Base-by-base conservation (phyloP, 2,888 invertebrate species). In the Orthosia incerta region DNA sequence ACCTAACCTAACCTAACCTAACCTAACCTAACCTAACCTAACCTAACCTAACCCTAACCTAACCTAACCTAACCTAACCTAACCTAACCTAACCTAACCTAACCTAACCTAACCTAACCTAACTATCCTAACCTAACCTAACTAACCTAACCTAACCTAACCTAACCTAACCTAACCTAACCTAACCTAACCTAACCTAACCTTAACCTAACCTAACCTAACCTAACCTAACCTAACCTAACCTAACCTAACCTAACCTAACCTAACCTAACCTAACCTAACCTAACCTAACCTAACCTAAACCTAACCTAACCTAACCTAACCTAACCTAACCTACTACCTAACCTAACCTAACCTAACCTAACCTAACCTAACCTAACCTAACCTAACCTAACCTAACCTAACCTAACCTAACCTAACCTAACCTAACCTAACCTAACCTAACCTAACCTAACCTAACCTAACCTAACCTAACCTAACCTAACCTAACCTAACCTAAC, bases 101-200 rank as follows among this genome's bases (percentile, higher is more conserved):
- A 69, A 61, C 69, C 61, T 61, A 72, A 55, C 64, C 71, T 67
- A 71, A 67, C 75, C 31, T 31, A 31, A 31, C 31, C 31, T 31
- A 31, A 50, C 50, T 71, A 75, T 71, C 75, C 75, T 76, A 76
- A 76, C 76, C 76, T 76, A 76, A 76, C 76, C 76, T 71, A 71
- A 69, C 76, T 76, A 76, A 76, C 76, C 76, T 76, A 72, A 76
- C 72, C 76, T 72, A 76, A 72, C 76, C 76, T 75, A 75, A 75
- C 75, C 75, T 75, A 71, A 75, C 71, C 75, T 72, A 73, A 71
- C 76, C 72, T 70, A 64, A 71, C 78, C 78, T 78, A 78, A 78
- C 77, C 77, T 78, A 78, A 78, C 78, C 78, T 50, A 72, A 73
- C 72, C 72, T 73, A 72, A 69, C 73, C 70, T 71, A 63, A 76